Conservation (phyloP, 2,113 vertebrate genomes). For the Saiga tatarica region DNA sequence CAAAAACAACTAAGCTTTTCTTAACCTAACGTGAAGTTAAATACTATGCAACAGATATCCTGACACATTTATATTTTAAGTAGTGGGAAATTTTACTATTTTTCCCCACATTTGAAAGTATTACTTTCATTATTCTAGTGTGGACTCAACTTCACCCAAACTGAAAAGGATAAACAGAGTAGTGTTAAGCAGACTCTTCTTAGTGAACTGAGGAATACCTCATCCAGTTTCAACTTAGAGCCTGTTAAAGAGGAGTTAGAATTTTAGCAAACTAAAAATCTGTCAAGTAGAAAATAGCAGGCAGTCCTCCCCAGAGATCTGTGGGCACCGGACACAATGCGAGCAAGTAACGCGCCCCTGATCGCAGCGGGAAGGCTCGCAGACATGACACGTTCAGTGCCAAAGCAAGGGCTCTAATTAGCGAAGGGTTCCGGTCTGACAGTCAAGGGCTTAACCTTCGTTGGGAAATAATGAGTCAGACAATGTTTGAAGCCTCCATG, state of each 20-base stretch:
- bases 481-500: constrained; percentile 77
- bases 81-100: neutral
- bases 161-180: neutral
- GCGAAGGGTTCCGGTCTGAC: constrained; percentile 79
- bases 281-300: neutral
- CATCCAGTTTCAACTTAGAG: neutral
- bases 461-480: constrained; percentile 81
- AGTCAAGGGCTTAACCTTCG: constrained; percentile 81
- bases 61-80: neutral
- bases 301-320: constrained; percentile 22
- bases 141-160: neutral
- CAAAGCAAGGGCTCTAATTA: constrained; percentile 84
- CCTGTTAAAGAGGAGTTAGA: neutral
- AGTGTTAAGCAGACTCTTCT: neutral
- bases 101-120: neutral
- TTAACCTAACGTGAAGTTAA: neutral
- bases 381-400: constrained; percentile 79
- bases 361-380: constrained; percentile 78
- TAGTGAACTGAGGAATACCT: neutral
- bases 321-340: constrained; percentile 45
- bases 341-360: constrained; percentile 70
- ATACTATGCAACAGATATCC: neutral
- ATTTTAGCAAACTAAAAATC: constrained; percentile 19
- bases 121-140: neutral
- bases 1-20: neutral